Conservation (phyloP, 2,113 vertebrate species). For the Neolamprologus modestus region DNA sequence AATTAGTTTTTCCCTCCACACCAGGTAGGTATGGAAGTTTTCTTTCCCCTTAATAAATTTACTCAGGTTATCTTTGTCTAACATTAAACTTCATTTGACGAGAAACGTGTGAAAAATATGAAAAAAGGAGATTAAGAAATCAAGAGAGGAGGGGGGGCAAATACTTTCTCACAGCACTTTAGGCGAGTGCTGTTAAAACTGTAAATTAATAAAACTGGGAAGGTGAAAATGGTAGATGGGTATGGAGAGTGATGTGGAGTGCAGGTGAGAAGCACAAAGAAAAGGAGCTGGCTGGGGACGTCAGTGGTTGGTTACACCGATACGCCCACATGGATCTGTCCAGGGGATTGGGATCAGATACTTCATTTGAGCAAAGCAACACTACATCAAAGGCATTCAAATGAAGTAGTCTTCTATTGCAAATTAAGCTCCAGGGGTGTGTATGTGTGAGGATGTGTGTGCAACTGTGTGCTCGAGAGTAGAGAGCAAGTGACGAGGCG, state of each 20-base stretch:
- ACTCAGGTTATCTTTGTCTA: neutral
- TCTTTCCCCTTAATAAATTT: neutral
- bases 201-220: conserved; percentile 49
- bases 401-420: conserved; percentile 63
- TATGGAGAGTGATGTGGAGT: neutral
- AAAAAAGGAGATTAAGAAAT: neutral
- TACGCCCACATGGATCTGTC: conserved; percentile 59
- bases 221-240: neutral
- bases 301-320: conserved; percentile 37
- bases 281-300: conserved; percentile 2
- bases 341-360: conserved; percentile 69
- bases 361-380: conserved; percentile 60
- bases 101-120: neutral
- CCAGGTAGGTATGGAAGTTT: neutral
- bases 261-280: conserved; percentile 31
- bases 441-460: conserved; percentile 1
- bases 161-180: conserved; percentile 19
- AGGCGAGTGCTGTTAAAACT: conserved; percentile 64
- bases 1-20: neutral
- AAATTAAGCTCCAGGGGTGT: conserved; percentile 61
- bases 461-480: neutral
- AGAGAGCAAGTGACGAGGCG: neutral
- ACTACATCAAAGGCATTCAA: conserved; percentile 73
- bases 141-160: neutral
- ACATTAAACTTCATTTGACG: fast-evolving